Evolutionary conservation across 1,140 invertebrate species (phyloP), one percentile per base, ranked within the genome.

Genomic region (Paracyclopina nana): DNA sequence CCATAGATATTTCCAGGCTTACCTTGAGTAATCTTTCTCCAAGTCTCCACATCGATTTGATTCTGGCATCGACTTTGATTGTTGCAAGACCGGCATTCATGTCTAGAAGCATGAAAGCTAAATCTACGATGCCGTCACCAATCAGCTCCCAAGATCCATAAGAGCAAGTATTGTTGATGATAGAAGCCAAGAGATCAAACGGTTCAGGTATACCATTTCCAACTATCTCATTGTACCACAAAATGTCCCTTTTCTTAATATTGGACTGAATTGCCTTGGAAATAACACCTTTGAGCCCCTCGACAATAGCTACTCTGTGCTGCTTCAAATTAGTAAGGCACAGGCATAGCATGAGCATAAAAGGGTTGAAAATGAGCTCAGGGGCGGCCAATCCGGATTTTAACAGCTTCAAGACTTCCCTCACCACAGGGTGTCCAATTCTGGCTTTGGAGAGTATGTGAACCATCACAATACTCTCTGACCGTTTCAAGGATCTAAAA

Each of bases 121-220:
- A 20, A 38, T 38, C 34, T 20, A 38, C 5, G 9, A n/a, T 16
- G 8, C 34, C 34, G 5, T 38, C 20, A 16, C 20, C 34, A 38
- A 38, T 38, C 8, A 38, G 20, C 20, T 38, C 34, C 34, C 34
- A 38, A 9, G n/a, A n/a, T 38, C 34, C 34, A 38, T 38, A 38
- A 9, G 34, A 16, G 14, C n/a, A 38, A 9, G 34, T 38, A n/a
- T 38, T n/a, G 20, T 38, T 20, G 3, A 38, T 16, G 3, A 38
- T n/a, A 9, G 34, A 16, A 20, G 34, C 34, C 20, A 16, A 16
- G 14, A 5, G 14, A n/a, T n/a, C n/a, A n/a, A n/a, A n/a, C n/a
- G n/a, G n/a, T n/a, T n/a, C n/a, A n/a, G n/a, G n/a, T n/a, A n/a
- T n/a, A n/a, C n/a, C n/a, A n/a, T n/a, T n/a, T n/a, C n/a, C n/a